Percentiles rank a stretch among this genome's conserved stretches.
Evolutionary conservation across 1,140 invertebrate genomes (phyloP).

Genomic region (Asobara japonica): DNA sequence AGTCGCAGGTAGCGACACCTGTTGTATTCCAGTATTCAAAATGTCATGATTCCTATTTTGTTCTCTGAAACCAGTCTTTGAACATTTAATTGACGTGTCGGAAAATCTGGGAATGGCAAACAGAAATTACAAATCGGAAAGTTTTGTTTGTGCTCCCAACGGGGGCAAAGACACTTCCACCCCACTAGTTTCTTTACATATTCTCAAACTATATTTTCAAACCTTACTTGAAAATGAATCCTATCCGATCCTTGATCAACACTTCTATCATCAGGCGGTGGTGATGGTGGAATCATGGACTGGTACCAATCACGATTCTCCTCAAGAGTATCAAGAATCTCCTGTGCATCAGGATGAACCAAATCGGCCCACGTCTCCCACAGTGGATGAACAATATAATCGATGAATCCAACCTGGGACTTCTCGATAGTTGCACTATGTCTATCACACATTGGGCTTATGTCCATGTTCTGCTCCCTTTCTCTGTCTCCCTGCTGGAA

Average conservation of each 20-base stretch:
- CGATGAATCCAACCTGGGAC: conserved; percentile 97
- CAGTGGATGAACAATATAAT: conserved; percentile 98
- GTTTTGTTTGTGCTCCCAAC: too few species aligned
- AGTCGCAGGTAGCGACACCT: too few species aligned
- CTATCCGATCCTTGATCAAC: conserved; percentile 69
- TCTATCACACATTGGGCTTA: conserved; percentile 97
- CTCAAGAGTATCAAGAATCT: conserved; percentile 96
- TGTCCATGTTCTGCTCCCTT: conserved; percentile 91
- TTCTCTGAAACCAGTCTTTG: too few species aligned
- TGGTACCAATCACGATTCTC: conserved; percentile 99
- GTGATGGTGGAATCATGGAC: conserved; percentile 83
- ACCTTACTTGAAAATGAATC: conserved; percentile 77
- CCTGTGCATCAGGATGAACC: conserved; percentile 97
- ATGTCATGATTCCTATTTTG: too few species aligned
- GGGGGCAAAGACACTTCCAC: too few species aligned
- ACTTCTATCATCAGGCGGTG: conserved; percentile 66
- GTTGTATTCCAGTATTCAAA: too few species aligned
- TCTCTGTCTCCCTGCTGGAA: conserved; percentile 96
- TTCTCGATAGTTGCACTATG: conserved; percentile 97
- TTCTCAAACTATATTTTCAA: conserved; percentile 6
- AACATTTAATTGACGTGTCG: too few species aligned
- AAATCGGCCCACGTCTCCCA: conserved; percentile 99
- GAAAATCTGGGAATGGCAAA: too few species aligned
- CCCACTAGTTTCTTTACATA: too few species aligned
- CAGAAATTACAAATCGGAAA: too few species aligned